Evolutionary conservation across 2,113 vertebrate genomes (phyloP), one percentile per base, ranked within the genome.

Genomic region (Bufo bufo): DNA sequence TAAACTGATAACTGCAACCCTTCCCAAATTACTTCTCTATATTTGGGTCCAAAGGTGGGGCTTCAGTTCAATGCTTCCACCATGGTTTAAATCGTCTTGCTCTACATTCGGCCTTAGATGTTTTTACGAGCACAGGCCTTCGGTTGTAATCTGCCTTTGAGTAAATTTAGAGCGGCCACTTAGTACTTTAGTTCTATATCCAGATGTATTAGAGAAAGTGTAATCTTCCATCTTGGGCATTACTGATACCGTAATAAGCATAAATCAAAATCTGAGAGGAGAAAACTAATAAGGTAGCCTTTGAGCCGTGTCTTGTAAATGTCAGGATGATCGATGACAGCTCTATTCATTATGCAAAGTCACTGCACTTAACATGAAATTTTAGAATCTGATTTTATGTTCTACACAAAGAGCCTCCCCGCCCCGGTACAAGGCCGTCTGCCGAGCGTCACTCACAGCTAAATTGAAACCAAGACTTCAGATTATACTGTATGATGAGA

Each of bases 221-320:
- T 87, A 80, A 85, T 90, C 61, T 82, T 43, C 47, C 71, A 84
- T 84, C 90, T 5, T 16, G 87, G 87, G 77, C 90, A 43, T 90
- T 90, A 86, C 61, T 85, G 81, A 84, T 77, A 85, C 87, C 0
- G 0, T 59, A 92, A 90, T 43, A 86, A 91, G 79, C 84, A 90
- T 89, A 89, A 90, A 91, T 91, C 86, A 89, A 87, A 90, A 77
- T 0, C 56, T 54, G 63, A 80, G 33, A 58, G 63, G 49, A 71
- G 78, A 63, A 84, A 89, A 88, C 79, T 77, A 92, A 92, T 89
- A 85, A 93, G 92, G 89, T 86, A 89, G 89, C 90, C 90, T 93
- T 89, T 90, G 89, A 89, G 90, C 92, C 90, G 87, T 91, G 91
- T 93, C 93, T 92, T 93, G 84, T 90, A 92, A 91, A 91, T 89